Conservation (phyloP, 35 echinoderm and acorn worm species). For the Anneissia japonica region DNA sequence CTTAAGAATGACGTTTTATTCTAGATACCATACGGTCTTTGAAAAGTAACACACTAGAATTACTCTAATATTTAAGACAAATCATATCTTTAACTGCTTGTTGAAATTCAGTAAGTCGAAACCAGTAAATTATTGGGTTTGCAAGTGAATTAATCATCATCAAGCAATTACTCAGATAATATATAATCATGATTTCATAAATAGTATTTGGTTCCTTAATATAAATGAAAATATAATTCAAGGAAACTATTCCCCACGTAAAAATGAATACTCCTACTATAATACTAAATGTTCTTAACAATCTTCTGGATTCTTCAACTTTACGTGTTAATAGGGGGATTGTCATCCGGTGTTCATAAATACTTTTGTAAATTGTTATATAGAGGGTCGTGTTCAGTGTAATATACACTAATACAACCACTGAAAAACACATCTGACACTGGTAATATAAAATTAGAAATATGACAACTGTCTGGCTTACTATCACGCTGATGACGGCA, state of each 20-base stretch:
- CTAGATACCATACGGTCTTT: too few relatives aligned
- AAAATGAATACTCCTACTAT: not conserved
- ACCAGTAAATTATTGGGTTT: not conserved
- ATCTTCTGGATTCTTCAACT: not conserved
- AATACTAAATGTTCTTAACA: not conserved
- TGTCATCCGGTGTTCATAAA: not conserved
- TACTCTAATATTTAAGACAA: too few relatives aligned
- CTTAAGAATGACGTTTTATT: too few relatives aligned
- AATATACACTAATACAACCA: not conserved
- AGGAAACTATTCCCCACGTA: too few relatives aligned
- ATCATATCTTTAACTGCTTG: not conserved
- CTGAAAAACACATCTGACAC: not conserved
- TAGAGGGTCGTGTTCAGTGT: not conserved
- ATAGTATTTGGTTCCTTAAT: too few relatives aligned
- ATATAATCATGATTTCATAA: too few relatives aligned
- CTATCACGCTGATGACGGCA: too few relatives aligned
- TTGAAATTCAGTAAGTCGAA: not conserved
- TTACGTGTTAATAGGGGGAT: not conserved
- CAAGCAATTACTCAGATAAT: not conserved
- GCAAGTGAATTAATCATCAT: not conserved
- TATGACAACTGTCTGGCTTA: not conserved
- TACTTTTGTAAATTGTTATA: not conserved
- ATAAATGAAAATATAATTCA: too few relatives aligned
- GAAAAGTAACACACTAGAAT: too few relatives aligned
- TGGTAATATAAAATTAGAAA: too few relatives aligned